Conservation (phyloP, 2,888 invertebrate species). For the Dynastes grantii region DNA sequence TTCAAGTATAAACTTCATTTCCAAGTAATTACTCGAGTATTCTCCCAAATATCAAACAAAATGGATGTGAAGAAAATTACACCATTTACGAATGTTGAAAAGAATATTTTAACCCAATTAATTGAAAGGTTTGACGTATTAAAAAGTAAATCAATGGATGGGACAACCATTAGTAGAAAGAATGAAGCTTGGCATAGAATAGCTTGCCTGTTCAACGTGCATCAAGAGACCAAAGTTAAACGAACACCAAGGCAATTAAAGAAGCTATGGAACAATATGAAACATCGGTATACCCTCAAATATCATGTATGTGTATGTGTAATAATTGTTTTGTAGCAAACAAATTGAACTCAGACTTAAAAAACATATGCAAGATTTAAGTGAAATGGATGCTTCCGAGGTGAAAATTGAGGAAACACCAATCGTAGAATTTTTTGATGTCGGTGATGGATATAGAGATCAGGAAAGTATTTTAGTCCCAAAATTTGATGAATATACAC, state of each 20-base stretch:
- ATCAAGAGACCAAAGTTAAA: constrained; percentile 33
- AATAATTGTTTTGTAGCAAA: constrained; percentile 16
- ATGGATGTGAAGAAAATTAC: constrained; percentile 32
- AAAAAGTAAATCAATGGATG: constrained; percentile 37
- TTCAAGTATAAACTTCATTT: background rate
- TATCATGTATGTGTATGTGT: background rate
- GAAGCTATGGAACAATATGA: constrained; percentile 39
- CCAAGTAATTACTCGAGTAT: background rate
- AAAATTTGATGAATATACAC: background rate
- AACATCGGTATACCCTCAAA: constrained; percentile 17
- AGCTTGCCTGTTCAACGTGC: constrained; percentile 28
- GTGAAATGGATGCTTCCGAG: background rate
- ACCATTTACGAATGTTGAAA: constrained; percentile 20
- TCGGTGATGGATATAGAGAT: constrained; percentile 32
- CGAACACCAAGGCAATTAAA: constrained; percentile 25
- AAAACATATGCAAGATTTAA: constrained; percentile 12
- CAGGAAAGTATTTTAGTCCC: constrained; percentile 30
- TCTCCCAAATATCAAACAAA: background rate
- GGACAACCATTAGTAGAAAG: constrained; percentile 11
- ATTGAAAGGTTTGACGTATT: constrained; percentile 30
- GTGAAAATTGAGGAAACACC: constrained; percentile 30
- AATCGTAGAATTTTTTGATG: constrained; percentile 34
- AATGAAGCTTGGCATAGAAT: constrained; percentile 41
- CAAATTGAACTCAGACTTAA: constrained; percentile 31
- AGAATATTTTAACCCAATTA: constrained; percentile 31